Evolutionary conservation across 2,888 invertebrate genomes (phyloP).

Genomic region (Crepidodera aurea): DNA sequence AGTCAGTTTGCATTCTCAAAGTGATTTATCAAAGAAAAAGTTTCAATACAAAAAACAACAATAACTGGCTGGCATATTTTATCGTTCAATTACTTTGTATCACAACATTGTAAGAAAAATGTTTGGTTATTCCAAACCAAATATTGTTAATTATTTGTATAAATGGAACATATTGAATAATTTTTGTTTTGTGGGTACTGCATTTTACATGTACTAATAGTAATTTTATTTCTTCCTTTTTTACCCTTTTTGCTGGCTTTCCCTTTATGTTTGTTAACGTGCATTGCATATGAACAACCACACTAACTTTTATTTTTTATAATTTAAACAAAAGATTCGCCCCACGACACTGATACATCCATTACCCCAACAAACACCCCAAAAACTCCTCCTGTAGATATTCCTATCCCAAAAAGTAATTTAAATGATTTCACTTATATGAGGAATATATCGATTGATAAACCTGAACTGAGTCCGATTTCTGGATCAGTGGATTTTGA

Average conservation of each 20-base stretch:
- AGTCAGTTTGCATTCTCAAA: too few relatives aligned
- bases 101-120: too few relatives aligned
- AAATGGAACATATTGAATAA: slow-evolving; percentile 5
- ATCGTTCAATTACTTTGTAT: too few relatives aligned
- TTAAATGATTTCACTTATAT: not conserved
- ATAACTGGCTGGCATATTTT: too few relatives aligned
- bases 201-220: slow-evolving; percentile 44
- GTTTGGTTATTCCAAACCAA: too few relatives aligned
- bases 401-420: slow-evolving; percentile 53
- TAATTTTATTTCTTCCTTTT: slow-evolving; percentile 51
- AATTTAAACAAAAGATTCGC: slow-evolving; percentile 37
- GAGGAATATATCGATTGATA: slow-evolving; percentile 30
- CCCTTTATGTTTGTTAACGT: slow-evolving; percentile 38
- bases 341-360: slow-evolving; percentile 48
- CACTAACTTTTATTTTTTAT: slow-evolving; percentile 29
- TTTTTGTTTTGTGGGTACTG: slow-evolving; percentile 5
- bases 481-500: slow-evolving; percentile 57
- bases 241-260: slow-evolving; percentile 41
- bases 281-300: slow-evolving; percentile 24
- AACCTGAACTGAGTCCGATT: slow-evolving; percentile 54
- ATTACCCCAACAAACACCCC: slow-evolving; percentile 57
- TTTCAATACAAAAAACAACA: too few relatives aligned
- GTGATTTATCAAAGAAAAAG: too few relatives aligned
- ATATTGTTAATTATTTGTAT: too few relatives aligned
- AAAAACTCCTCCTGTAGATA: slow-evolving; percentile 51